Evolutionary conservation across 2,888 invertebrate genomes (phyloP), one percentile per base, ranked within the genome.

Genomic region (Drosophila atroscutellata): DNA sequence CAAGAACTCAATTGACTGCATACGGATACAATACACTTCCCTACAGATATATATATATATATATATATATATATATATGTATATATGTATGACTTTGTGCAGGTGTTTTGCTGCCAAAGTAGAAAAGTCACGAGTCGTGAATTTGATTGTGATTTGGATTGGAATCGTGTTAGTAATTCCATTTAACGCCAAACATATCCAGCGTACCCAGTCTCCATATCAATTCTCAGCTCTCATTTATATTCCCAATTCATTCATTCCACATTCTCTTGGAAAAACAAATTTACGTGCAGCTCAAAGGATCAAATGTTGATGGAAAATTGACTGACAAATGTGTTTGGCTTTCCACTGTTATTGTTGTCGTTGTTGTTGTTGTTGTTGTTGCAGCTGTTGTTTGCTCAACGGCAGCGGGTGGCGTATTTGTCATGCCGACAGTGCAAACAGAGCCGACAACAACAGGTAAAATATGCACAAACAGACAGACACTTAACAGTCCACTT

Each of bases 241-340:
- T 24, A n/a, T 32, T 52, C 9, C 15, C 20, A 15, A 24, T 45
- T 24, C 45, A 24, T 24, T 52, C 36, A 26, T 55, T 55, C n/a
- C 13, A 7, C 37, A 55, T 73, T 74, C 52, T 36, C 37, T 56
- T 50, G 47, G 83, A 74, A 82, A 89, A 84, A 84, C 88, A 89
- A 90, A 88, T 88, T 85, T 90, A 90, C 69, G 75, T 80, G 67
- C 69, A 50, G 80, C 90, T 86, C 85, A 86, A 90, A 88, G 85
- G 85, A 71, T 90, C 81, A 76, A 80, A 65, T 58, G 70, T 47
- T 74, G 69, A 80, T 88, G 74, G 80, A 75, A 77, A 77, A 88
- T 88, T 82, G 89, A 85, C 75, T 90, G 89, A 90, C 90, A 90
- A 90, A 85, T 85, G 62, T 89, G 64, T 80, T 72, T 67, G 70